Evolutionary conservation across 2,797 vertebrate species (phyloP).

Genomic region (Clarias fuscus): DNA sequence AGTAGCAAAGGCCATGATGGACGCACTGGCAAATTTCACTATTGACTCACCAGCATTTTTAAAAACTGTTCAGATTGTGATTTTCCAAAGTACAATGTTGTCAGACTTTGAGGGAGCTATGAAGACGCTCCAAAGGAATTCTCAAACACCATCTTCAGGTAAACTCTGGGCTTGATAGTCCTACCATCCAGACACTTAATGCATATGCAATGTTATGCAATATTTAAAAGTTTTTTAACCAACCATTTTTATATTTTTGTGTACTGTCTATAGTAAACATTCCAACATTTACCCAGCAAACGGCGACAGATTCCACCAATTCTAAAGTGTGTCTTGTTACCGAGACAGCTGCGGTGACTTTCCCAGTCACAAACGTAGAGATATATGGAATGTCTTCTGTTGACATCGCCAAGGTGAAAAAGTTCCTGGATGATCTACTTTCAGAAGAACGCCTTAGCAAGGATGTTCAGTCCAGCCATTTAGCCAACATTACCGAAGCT

Average conservation of each 20-base stretch:
- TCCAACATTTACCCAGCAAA: conserved; percentile 11
- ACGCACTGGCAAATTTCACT: conserved; percentile 51
- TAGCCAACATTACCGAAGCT: conserved; percentile 38
- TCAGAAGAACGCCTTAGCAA: conserved; percentile 54
- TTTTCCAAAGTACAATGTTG: conserved; percentile 61
- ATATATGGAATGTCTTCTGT: conserved; percentile 48
- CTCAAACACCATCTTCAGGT: conserved; percentile 27
- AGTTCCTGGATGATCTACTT: conserved; percentile 53
- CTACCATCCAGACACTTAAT: not conserved
- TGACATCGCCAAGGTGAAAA: conserved; percentile 50
- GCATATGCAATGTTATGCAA: not conserved
- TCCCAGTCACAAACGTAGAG: conserved; percentile 51
- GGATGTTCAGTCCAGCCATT: conserved; percentile 43
- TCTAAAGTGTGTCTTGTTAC: conserved; percentile 28
- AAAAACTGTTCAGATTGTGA: conserved; percentile 58
- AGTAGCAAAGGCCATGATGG: conserved; percentile 60
- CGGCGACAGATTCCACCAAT: not conserved
- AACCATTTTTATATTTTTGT: not conserved
- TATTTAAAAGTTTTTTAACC: not conserved
- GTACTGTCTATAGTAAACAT: not conserved
- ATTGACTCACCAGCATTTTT: conserved; percentile 41
- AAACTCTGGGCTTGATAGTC: not conserved
- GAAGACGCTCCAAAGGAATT: conserved; percentile 51
- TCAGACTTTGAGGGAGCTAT: conserved; percentile 58
- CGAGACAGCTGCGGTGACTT: conserved; percentile 40